phyloP scores from a whole-genome alignment of 2,888 invertebrate genomes.

The Euplexia lucipara region DNA sequence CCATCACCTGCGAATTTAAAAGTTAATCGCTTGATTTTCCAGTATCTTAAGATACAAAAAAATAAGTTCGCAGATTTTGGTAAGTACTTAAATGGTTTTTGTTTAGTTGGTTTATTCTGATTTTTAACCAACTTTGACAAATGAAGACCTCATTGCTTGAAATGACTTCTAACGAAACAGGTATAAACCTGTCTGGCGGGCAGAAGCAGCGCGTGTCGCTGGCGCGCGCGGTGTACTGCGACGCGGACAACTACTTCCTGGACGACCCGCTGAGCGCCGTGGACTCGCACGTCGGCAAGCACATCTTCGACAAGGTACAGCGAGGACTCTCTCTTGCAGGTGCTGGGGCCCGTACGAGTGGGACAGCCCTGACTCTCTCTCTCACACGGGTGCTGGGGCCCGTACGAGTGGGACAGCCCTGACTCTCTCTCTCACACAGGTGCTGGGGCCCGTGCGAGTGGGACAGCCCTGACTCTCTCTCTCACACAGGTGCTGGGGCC shows the following conservation, averaged over 20 bases:
- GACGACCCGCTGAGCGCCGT: slow-evolving; percentile 50
- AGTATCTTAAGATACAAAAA: too few species aligned
- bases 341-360: too few species aligned
- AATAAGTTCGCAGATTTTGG: too few species aligned
- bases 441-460: too few species aligned
- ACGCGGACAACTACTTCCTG: slow-evolving; percentile 49
- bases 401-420: too few species aligned
- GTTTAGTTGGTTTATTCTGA: too few species aligned
- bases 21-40: background rate
- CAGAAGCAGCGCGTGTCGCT: slow-evolving; percentile 46
- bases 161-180: slow-evolving; percentile 10
- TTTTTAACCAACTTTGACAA: too few species aligned
- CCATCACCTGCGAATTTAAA: background rate
- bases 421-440: too few species aligned
- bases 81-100: background rate
- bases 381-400: too few species aligned
- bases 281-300: slow-evolving; percentile 48
- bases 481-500: slow-evolving; percentile 93
- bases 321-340: too few species aligned
- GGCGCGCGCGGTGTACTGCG: slow-evolving; percentile 45
- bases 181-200: slow-evolving; percentile 39
- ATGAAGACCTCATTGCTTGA: background rate
- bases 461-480: background rate
- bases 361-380: too few species aligned
- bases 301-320: slow-evolving; percentile 41